Evolutionary conservation across 1,140 invertebrate genomes (phyloP).

Genomic region (Drosophila lini): DNA sequence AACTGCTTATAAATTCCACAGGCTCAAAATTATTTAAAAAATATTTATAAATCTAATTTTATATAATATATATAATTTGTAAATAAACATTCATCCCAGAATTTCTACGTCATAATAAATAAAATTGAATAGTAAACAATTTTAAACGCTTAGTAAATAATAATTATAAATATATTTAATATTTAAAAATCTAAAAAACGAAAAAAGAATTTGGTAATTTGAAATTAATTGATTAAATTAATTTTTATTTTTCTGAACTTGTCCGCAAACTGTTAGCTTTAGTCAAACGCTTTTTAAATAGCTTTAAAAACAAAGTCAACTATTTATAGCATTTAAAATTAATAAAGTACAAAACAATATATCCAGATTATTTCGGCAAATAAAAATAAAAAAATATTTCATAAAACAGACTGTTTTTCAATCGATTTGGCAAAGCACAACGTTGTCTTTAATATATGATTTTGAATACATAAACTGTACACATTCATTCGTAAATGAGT

Average conservation of each 20-base stretch:
- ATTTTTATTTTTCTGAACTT: not conserved
- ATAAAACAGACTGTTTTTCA: not conserved
- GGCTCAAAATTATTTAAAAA: too few species aligned
- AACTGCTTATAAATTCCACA: too few species aligned
- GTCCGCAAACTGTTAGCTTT: not conserved
- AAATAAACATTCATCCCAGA: too few species aligned
- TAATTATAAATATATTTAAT: too few species aligned
- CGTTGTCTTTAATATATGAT: conserved; percentile 31
- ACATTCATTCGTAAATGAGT: conserved; percentile 38
- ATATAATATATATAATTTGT: too few species aligned
- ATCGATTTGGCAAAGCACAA: conserved; percentile 18
- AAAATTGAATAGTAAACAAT: too few species aligned
- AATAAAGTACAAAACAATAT: not conserved
- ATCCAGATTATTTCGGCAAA: not conserved
- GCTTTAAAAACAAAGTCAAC: not conserved
- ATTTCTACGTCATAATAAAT: too few species aligned
- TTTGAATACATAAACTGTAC: conserved; percentile 18
- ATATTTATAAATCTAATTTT: too few species aligned
- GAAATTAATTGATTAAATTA: not conserved
- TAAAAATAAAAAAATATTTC: not conserved
- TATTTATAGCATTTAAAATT: not conserved
- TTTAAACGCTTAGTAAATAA: too few species aligned
- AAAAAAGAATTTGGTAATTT: too few species aligned
- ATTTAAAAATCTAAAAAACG: too few species aligned
- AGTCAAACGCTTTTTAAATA: not conserved